A percentile compares a stretch with the other conserved stretches of the same genome.
Evolutionary conservation across 2,888 invertebrate genomes (phyloP).

Genomic region (Leucophenga montana): DNA sequence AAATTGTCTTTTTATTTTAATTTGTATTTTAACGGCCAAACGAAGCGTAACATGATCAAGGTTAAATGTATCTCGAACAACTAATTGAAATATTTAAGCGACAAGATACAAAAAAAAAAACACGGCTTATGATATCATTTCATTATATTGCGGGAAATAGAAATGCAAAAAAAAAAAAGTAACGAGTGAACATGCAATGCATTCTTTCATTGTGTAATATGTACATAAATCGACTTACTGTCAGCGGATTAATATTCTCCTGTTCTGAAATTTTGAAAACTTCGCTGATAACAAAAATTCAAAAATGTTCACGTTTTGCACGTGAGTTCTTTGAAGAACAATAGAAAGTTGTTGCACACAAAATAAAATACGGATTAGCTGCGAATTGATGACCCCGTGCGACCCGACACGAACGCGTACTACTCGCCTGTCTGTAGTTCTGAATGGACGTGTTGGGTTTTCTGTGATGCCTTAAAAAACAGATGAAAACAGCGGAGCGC

Average conservation of each 20-base stretch:
- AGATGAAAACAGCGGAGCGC: neutral
- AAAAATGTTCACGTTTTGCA: neutral
- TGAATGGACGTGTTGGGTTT: neutral
- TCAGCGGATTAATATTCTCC: conserved; percentile 56
- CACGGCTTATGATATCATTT: too few species aligned
- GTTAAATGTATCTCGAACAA: conserved; percentile 36
- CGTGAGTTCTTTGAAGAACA: neutral
- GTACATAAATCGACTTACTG: conserved; percentile 58
- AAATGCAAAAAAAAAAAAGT: neutral
- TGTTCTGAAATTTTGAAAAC: conserved; percentile 62
- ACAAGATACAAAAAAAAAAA: too few species aligned
- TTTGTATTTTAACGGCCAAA: conserved; percentile 37
- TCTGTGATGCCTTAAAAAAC: neutral
- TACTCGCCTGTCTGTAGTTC: neutral
- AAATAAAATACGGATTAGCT: conserved; percentile 29
- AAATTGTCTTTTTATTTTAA: conserved; percentile 45
- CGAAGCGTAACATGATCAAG: conserved; percentile 48
- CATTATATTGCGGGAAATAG: neutral
- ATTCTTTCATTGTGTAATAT: conserved; percentile 19
- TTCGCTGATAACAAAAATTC: conserved; percentile 7
- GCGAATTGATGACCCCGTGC: conserved; percentile 46
- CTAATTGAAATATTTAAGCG: conserved; percentile 32
- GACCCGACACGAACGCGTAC: too few species aligned
- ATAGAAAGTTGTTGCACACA: conserved; percentile 1
- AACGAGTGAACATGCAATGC: conserved; percentile 25